These are phyloP conservation scores for Macrotus californicus DNA, from an alignment of 2,113 vertebrate species.

Conservation along the genomic window DNA sequence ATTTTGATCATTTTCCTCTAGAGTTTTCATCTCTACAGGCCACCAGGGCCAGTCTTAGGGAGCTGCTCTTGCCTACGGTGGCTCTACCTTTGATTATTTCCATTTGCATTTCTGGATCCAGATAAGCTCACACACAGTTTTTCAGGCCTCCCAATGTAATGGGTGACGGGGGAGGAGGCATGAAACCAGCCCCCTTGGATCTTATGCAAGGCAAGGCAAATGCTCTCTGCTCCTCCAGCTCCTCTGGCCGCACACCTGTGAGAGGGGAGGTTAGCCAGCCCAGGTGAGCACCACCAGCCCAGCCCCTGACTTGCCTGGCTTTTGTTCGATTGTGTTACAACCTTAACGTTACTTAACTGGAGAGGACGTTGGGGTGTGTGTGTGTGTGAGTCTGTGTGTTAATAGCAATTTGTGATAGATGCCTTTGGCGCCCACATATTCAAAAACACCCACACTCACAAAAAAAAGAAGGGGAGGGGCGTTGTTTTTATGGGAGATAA, in stretches of 20 bases:
- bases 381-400: conserved; percentile 52
- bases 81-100: neutral
- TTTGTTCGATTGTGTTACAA: conserved; percentile 39
- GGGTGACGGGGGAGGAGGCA: fast-evolving
- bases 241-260: neutral
- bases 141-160: neutral
- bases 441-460: conserved; percentile 75
- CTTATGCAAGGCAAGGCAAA: neutral
- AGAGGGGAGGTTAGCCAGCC: neutral
- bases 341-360: conserved; percentile 77
- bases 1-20: neutral
- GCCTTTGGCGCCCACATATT: conserved; percentile 85
- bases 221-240: fast-evolving
- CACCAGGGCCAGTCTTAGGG: neutral
- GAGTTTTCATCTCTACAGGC: neutral
- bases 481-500: conserved; percentile 92
- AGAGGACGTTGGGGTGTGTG: conserved; percentile 46
- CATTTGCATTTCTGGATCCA: neutral
- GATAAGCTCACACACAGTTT: neutral
- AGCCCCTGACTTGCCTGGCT: neutral
- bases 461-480: conserved; percentile 71
- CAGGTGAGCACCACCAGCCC: neutral
- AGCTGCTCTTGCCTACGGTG: neutral
- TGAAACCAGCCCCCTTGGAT: fast-evolving
- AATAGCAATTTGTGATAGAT: conserved; percentile 92